Base-by-base conservation (phyloP, 2,888 invertebrate genomes). In the Cryptocephalus moraei region DNA sequence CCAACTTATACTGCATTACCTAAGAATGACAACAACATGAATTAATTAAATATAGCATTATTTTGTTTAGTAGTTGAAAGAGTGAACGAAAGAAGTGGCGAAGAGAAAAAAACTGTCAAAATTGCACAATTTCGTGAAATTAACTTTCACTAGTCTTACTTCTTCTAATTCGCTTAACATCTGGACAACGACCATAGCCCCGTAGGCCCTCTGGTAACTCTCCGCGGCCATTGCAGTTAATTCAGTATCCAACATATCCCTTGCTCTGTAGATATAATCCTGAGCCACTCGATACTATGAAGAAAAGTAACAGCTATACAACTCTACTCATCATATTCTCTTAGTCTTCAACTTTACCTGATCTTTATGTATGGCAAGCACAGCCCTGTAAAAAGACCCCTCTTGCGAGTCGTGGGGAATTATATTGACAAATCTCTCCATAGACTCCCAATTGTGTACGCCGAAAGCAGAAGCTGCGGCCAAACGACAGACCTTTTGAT, bases 391-490 rank as follows among this genome's bases (percentile, higher is more conserved):
- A 70, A 96, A 97, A 1, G 94, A 87, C 2, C 96, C 95, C 60
- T 99, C 97, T 63, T 93, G 94, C 0, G 89, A 88, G 54, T 94
- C 94, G 57, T 88, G 82, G 0, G 95, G 93, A 55, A 99, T 86
- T 56, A 88, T 82, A 45, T 79, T 80, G 0, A 93, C 91, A 66
- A 94, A 70, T 47, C 86, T 84, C 55, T 89, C 84, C 93, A 99
- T 93, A 4, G 86, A 84, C 32, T 88, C 86, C 92, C 94, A 97
- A 62, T 95, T 87, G 48, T 86, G 86, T 12, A 94, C 74, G 2
- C 96, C 96, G 93, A 99, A 99, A 0, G 96, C 90, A 1, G 97
- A 89, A 0, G 95, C 91, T 0, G 91, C 87, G 0, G 95, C 95
- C 71, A 97, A 80, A 32, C 92, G 81, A 0, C 95, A 91, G 65